phyloP scores from a whole-genome alignment of 2,888 invertebrate genomes.

The Agrenia bidenticulata region DNA sequence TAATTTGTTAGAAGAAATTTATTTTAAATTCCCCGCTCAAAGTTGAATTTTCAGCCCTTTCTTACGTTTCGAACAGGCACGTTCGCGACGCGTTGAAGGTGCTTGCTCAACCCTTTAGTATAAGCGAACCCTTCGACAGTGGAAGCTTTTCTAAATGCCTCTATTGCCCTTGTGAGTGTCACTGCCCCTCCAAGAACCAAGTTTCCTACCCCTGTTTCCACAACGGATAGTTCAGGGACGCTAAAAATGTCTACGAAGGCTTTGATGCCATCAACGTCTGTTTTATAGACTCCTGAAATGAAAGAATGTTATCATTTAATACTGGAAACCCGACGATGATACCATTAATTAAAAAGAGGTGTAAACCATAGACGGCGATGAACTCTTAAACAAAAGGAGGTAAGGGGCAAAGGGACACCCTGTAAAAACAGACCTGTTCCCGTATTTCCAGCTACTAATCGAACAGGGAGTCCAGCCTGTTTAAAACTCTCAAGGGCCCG shows the following conservation, averaged over 20 bases:
- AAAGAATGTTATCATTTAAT: too few species aligned
- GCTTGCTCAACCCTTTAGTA: constrained; percentile 55
- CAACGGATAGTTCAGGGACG: constrained; percentile 26
- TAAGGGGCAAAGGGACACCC: too few species aligned
- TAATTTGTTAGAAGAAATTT: background rate
- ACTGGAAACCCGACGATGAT: too few species aligned
- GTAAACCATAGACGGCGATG: too few species aligned
- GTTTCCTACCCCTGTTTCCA: background rate
- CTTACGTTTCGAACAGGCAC: constrained; percentile 71
- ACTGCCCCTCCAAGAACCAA: constrained; percentile 12
- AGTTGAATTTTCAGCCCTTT: too few species aligned
- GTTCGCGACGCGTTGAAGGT: constrained; percentile 69
- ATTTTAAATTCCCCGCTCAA: too few species aligned
- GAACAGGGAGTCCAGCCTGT: constrained; percentile 56
- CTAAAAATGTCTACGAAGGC: constrained; percentile 29
- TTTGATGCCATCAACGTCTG: constrained; percentile 22
- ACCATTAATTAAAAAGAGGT: too few species aligned
- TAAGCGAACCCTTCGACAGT: constrained; percentile 4
- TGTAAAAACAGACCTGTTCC: constrained; percentile 75
- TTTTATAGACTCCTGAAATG: constrained; percentile 43
- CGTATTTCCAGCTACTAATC: constrained; percentile 73
- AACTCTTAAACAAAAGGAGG: too few species aligned
- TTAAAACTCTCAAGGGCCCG: constrained; percentile 58
- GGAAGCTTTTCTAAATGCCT: background rate
- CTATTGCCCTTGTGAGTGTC: constrained; percentile 6